Percentiles rank a stretch among this genome's conserved stretches.
Evolutionary conservation across 2,113 vertebrate species (phyloP).

Genomic region (Urocynchramus pylzowi): DNA sequence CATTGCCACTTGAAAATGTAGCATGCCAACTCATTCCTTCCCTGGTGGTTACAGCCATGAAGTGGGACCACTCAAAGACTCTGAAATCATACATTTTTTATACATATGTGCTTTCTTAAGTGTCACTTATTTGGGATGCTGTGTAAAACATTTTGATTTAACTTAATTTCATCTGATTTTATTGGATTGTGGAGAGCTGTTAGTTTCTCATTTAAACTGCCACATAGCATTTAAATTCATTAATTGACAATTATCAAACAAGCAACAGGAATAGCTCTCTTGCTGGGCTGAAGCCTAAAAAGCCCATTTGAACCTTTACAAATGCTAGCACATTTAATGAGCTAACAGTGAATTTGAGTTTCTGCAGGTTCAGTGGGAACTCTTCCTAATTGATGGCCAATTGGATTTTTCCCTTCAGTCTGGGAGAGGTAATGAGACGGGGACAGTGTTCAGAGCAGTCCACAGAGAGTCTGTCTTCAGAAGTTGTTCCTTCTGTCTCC

Average conservation of each 20-base stretch:
- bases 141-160: not conserved
- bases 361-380: conserved; percentile 15
- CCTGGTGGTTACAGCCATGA: not conserved
- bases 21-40: not conserved
- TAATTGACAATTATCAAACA: conserved; percentile 43
- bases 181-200: conserved; percentile 17
- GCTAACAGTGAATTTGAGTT: not conserved
- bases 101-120: not conserved
- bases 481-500: not conserved
- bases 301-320: conserved; percentile 36
- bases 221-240: conserved; percentile 25
- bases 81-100: not conserved
- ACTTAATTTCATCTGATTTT: conserved; percentile 29
- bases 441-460: not conserved
- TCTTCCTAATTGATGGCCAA: not conserved
- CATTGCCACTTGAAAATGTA: not conserved
- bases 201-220: conserved; percentile 5
- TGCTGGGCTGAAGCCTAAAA: conserved; percentile 26
- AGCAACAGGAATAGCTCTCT: conserved; percentile 6
- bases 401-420: not conserved
- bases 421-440: not conserved
- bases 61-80: not conserved
- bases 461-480: not conserved
- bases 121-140: not conserved
- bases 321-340: conserved; percentile 13